phyloP scores from a whole-genome alignment of 2,888 invertebrate genomes.

The Noctuana brunneofusca region DNA sequence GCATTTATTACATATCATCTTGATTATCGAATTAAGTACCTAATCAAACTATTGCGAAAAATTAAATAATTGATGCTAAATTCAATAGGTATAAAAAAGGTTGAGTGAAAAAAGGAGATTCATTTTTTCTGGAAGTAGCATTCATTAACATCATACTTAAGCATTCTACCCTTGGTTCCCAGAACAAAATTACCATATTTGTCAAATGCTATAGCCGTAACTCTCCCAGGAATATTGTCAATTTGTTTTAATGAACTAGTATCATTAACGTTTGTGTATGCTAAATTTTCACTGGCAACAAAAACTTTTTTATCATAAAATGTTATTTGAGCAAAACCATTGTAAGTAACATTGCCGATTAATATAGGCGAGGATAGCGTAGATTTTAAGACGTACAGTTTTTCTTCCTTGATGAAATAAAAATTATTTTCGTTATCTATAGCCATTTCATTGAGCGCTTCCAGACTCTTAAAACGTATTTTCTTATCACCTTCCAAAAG shows the following conservation, averaged over 20 bases:
- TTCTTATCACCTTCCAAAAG: constrained; percentile 59
- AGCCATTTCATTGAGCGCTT: constrained; percentile 63
- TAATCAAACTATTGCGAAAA: too few species aligned
- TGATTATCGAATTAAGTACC: too few species aligned
- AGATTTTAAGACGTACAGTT: constrained; percentile 59
- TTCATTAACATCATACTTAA: constrained; percentile 60
- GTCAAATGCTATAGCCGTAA: constrained; percentile 69
- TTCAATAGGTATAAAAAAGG: too few species aligned
- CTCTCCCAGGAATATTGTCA: constrained; percentile 55
- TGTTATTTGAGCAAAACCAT: constrained; percentile 66
- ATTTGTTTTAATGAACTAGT: constrained; percentile 56
- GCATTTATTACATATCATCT: too few species aligned
- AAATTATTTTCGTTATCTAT: constrained; percentile 68
- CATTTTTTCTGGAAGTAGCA: constrained; percentile 48
- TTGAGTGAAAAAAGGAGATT: background rate
- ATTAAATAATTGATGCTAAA: too few species aligned
- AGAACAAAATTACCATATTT: constrained; percentile 58
- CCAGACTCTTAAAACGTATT: constrained; percentile 55
- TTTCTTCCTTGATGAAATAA: constrained; percentile 62
- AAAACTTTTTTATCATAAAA: constrained; percentile 60
- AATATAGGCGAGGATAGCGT: constrained; percentile 50
- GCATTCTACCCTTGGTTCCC: constrained; percentile 58
- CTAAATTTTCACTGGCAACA: constrained; percentile 60
- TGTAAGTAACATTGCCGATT: constrained; percentile 58
- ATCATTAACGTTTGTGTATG: constrained; percentile 64